A percentile compares a stretch with the other conserved stretches of the same genome.
These are phyloP conservation scores for Philaenus spumarius DNA, from an alignment of 1,140 invertebrate genomes.

Conservation along the genomic window DNA sequence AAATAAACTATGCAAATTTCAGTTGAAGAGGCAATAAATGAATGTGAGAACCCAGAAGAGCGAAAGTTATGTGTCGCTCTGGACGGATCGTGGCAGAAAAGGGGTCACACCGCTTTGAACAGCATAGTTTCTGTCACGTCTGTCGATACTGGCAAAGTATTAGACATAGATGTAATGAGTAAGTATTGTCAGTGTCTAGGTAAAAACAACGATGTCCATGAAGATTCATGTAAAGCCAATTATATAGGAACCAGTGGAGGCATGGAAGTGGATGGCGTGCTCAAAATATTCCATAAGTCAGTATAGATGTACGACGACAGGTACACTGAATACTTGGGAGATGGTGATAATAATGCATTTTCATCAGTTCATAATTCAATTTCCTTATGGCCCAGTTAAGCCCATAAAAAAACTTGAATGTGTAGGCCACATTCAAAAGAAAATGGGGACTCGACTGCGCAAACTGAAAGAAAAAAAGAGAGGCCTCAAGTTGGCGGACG, in stretches of 20 bases:
- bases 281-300: slow-evolving; percentile 27
- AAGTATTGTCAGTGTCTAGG: slow-evolving; percentile 19
- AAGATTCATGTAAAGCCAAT: slow-evolving; percentile 16
- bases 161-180: slow-evolving; percentile 11
- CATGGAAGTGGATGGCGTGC: slow-evolving; percentile 27
- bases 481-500: neutral
- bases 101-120: slow-evolving; percentile 4
- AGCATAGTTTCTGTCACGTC: slow-evolving; percentile 10
- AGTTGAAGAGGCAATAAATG: slow-evolving; percentile 12
- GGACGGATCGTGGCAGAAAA: slow-evolving; percentile 17
- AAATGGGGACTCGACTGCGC: slow-evolving; percentile 17
- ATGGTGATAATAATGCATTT: slow-evolving; percentile 24
- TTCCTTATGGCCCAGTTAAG: slow-evolving; percentile 17
- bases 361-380: neutral
- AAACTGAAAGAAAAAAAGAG: neutral
- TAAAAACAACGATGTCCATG: slow-evolving; percentile 1
- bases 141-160: slow-evolving; percentile 22
- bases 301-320: slow-evolving; percentile 11
- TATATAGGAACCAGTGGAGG: slow-evolving; percentile 26
- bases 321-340: slow-evolving; percentile 12
- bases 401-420: slow-evolving; percentile 24
- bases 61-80: slow-evolving; percentile 3
- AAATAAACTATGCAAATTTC: slow-evolving; percentile 15
- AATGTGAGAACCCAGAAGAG: slow-evolving; percentile 11
- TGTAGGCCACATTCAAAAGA: slow-evolving; percentile 22